A percentile compares a stretch with the other conserved stretches of the same genome.
Evolutionary conservation across 2,797 vertebrate species (phyloP).

Genomic region (Poecilia wingei): DNA sequence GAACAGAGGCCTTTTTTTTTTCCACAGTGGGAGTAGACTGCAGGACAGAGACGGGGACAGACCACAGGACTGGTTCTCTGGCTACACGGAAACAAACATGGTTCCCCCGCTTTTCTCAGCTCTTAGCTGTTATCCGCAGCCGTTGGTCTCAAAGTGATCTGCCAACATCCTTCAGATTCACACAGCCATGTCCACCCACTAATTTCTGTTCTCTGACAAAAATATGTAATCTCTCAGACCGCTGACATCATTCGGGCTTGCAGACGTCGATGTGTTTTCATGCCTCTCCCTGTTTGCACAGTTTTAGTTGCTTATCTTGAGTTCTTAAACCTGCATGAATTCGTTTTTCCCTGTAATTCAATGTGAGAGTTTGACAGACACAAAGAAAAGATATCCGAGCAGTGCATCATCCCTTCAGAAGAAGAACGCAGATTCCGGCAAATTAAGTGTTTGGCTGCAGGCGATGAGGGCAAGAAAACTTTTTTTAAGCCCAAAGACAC

Average conservation of each 20-base stretch:
- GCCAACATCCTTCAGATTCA: constrained; percentile 42
- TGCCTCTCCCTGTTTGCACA: constrained; percentile 38
- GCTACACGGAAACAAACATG: constrained; percentile 54
- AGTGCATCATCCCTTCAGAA: constrained; percentile 64
- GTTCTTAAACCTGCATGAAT: constrained; percentile 50
- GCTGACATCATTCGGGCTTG: constrained; percentile 49
- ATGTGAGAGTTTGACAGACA: constrained; percentile 52
- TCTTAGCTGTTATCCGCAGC: constrained; percentile 34
- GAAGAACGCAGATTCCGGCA: constrained; percentile 61
- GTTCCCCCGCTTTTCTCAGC: constrained; percentile 51
- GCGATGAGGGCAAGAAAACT: constrained; percentile 61
- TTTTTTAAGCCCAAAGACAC: constrained; percentile 70
- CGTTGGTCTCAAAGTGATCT: constrained; percentile 16
- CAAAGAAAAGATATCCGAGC: constrained; percentile 49
- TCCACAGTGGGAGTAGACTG: constrained; percentile 40
- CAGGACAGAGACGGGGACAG: constrained; percentile 27
- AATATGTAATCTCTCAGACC: constrained; percentile 43
- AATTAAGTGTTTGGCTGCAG: constrained; percentile 64
- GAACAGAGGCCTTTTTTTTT: constrained; percentile 28
- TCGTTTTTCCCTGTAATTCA: constrained; percentile 63
- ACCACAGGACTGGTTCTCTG: constrained; percentile 47
- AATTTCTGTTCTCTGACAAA: constrained; percentile 31
- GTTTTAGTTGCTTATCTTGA: constrained; percentile 52
- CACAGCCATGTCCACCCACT: constrained; percentile 37
- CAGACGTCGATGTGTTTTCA: constrained; percentile 60